phyloP scores from a whole-genome alignment of 2,888 invertebrate genomes.

The Coleophora deauratella region DNA sequence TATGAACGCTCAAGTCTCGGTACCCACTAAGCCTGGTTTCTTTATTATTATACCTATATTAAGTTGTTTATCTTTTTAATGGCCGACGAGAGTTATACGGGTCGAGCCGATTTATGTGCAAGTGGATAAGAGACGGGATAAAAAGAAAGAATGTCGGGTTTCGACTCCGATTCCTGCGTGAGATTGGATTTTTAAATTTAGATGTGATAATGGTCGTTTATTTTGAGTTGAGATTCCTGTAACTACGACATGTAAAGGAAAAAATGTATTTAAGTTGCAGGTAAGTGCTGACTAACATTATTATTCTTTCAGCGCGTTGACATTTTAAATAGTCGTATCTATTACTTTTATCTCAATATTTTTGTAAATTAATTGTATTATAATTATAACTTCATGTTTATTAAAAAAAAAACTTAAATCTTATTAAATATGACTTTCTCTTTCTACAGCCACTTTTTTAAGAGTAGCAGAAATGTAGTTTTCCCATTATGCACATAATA shows the following conservation, averaged over 20 bases:
- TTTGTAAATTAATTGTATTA: no score
- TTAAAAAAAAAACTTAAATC: no score
- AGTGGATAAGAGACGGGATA: slow-evolving; percentile 58
- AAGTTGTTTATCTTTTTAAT: slow-evolving; percentile 75
- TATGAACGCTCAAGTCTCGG: slow-evolving; percentile 57
- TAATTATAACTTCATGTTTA: no score
- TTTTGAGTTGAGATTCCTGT: slow-evolving; percentile 17
- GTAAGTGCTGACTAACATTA: no score
- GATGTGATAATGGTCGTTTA: slow-evolving; percentile 55
- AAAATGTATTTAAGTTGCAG: background rate
- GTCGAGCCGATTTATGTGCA: slow-evolving; percentile 61
- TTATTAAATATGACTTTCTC: no score
- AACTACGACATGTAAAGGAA: background rate
- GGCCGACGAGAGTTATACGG: slow-evolving; percentile 65
- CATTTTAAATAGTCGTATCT: no score
- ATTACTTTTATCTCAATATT: no score
- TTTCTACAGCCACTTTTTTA: no score
- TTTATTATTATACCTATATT: slow-evolving; percentile 73
- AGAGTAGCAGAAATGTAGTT: no score
- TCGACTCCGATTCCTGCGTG: slow-evolving; percentile 47
- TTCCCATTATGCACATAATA: no score
- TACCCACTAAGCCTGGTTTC: slow-evolving; percentile 59
- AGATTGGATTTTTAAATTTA: slow-evolving; percentile 71
- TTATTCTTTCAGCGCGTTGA: no score
- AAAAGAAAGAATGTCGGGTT: slow-evolving; percentile 56